Base-by-base conservation (phyloP, 2,888 invertebrate genomes). In the Epirrhoe alternata region DNA sequence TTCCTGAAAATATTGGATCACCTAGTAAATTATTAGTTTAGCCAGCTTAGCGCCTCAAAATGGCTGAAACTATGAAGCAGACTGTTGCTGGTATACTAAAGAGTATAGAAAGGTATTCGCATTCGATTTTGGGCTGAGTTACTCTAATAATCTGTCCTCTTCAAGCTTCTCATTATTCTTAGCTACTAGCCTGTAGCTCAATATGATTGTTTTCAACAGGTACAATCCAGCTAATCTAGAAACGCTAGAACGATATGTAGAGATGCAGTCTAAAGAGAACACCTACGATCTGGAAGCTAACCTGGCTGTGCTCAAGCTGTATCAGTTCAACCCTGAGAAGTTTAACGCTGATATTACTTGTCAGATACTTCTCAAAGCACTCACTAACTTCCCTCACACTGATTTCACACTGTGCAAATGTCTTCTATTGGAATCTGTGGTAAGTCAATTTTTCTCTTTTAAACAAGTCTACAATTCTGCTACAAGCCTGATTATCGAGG, bases 341-440 rank as follows among this genome's bases (percentile, higher is more conserved):
- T 97, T 97, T 81, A 97, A 98, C 82, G 93, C 95, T 53, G 96
- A 97, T 63, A 96, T 99, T 45, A 97, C 98, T 1, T 96, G 97
- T 74, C 96, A 97, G 81, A 98, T 99, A 79, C 94, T 99, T 52
- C 87, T 99, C 75, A 99, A 99, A 87, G 98, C 99, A 1, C 92
- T 99, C 50, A 99, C 99, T 8, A 99, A 99, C 88, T 95, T 99
- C 76, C 99, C 99, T 0, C 98, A 99, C 83, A 98, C 99, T 7
- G 99, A 99, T 89, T 99, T 99, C 84, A 98, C 98, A 54, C 94
- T 99, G 73, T 99, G 99, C 93, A 99, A 99, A 90, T 99, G 99
- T 87, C 95, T 99, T 63, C 94, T 99, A 66, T 96, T 97, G 73
- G 97, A 97, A 75, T 92, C 93, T 71, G 91, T 93, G 76, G 92